A percentile compares a stretch with the other conserved stretches of the same genome.
These are phyloP conservation scores for Sarcophaga rosellei DNA, from an alignment of 2,888 invertebrate genomes.

Conservation along the genomic window DNA sequence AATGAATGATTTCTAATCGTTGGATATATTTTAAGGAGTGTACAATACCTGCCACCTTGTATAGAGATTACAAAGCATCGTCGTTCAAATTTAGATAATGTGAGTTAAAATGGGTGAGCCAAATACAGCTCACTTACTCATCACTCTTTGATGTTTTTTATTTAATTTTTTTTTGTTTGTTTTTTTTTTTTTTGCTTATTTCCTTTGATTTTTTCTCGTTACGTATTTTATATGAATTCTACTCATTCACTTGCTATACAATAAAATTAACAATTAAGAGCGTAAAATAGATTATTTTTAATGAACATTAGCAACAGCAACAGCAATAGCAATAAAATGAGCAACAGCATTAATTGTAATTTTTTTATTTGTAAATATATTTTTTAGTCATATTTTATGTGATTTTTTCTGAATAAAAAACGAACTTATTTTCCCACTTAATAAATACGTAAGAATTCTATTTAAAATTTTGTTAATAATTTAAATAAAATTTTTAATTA, in stretches of 20 bases:
- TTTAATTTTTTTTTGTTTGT: conserved; percentile 2
- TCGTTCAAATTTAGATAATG: too few relatives aligned
- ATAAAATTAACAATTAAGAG: neutral
- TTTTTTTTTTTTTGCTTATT: conserved; percentile 27
- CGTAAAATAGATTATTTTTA: neutral
- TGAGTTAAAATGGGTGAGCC: neutral
- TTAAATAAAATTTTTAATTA: too few relatives aligned
- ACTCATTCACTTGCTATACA: neutral
- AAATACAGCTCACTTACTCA: neutral
- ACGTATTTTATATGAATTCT: neutral
- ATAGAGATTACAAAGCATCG: too few relatives aligned
- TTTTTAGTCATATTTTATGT: neutral
- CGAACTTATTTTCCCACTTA: too few relatives aligned
- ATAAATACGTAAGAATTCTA: too few relatives aligned
- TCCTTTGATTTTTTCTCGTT: conserved; percentile 38
- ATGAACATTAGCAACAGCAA: neutral
- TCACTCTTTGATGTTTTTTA: conserved; percentile 2
- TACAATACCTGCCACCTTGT: too few relatives aligned
- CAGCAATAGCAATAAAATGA: neutral
- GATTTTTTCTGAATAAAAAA: too few relatives aligned
- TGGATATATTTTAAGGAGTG: too few relatives aligned
- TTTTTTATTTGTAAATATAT: conserved; percentile 26
- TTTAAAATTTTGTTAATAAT: too few relatives aligned
- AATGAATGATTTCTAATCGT: too few relatives aligned
- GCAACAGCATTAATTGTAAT: neutral